Evolutionary conservation across 2,888 invertebrate genomes (phyloP).

Genomic region (Thyatira batis): DNA sequence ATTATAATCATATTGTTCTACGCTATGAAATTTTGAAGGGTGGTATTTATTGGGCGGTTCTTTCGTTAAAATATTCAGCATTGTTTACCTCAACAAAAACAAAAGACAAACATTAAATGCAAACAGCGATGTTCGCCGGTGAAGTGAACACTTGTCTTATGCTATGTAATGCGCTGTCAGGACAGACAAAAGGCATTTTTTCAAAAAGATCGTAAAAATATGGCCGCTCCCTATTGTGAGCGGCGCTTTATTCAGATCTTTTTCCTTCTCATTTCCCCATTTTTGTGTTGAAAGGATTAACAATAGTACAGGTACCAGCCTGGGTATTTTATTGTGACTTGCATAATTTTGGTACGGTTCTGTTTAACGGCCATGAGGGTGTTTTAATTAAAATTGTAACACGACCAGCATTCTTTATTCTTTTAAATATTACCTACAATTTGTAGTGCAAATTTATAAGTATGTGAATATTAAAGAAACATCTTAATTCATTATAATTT

Average conservation of each 20-base stretch:
- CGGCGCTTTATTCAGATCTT: conserved; percentile 64
- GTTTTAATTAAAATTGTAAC: conserved; percentile 26
- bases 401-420: conserved; percentile 12
- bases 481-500: too few species aligned
- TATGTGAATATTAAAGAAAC: too few species aligned
- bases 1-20: neutral
- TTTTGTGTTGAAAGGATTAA: conserved; percentile 76
- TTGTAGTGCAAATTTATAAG: too few species aligned
- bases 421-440: too few species aligned
- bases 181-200: conserved; percentile 67
- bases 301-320: conserved; percentile 65
- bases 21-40: neutral
- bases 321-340: conserved; percentile 50
- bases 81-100: conserved; percentile 39
- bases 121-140: conserved; percentile 59
- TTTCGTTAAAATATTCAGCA: conserved; percentile 5
- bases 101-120: conserved; percentile 46
- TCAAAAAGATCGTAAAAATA: conserved; percentile 72
- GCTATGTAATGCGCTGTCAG: conserved; percentile 73
- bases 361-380: conserved; percentile 13
- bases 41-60: neutral
- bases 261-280: conserved; percentile 75
- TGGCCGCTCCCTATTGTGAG: conserved; percentile 65
- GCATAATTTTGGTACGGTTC: conserved; percentile 41
- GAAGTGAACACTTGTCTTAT: conserved; percentile 72